Conservation (phyloP, 2,888 invertebrate genomes). For the Branchinecta sandiegonensis region DNA sequence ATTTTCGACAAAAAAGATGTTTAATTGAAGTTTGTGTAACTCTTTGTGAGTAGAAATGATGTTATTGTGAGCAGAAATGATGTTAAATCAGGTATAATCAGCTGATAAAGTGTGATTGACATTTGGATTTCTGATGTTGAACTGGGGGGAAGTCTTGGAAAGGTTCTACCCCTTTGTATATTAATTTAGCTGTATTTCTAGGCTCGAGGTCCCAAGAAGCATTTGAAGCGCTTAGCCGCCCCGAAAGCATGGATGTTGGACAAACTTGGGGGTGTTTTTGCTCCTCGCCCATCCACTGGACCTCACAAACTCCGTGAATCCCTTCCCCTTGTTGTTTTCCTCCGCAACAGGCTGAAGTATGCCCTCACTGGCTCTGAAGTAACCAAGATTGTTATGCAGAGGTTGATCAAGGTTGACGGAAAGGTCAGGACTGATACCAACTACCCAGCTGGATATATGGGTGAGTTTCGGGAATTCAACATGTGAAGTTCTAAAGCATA, state of each 20-base stretch:
- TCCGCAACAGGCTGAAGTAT: slow-evolving; percentile 94
- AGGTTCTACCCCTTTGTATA: no score
- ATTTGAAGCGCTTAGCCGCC: slow-evolving; percentile 96
- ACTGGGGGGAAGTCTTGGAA: no score
- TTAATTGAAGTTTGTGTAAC: background rate
- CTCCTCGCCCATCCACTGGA: slow-evolving; percentile 91
- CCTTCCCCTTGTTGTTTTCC: slow-evolving; percentile 85
- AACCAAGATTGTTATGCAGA: slow-evolving; percentile 94
- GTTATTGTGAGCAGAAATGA: no score
- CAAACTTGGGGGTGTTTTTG: slow-evolving; percentile 94
- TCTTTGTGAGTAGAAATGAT: background rate
- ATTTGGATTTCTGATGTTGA: background rate
- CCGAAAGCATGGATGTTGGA: slow-evolving; percentile 99
- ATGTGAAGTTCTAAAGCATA: no score
- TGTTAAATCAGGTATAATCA: slow-evolving; percentile 16
- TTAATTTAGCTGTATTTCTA: slow-evolving; percentile 34
- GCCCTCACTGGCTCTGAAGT: slow-evolving; percentile 93
- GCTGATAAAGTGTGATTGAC: slow-evolving; percentile 4
- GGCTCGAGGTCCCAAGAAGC: slow-evolving; percentile 98
- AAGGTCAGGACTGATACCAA: slow-evolving; percentile 95
- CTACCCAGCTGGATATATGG: slow-evolving; percentile 98
- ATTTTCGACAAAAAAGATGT: no score
- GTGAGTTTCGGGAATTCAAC: slow-evolving; percentile 43
- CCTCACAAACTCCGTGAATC: slow-evolving; percentile 97
- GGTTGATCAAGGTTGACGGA: slow-evolving; percentile 93